Evolutionary conservation across 1,140 invertebrate genomes (phyloP).

Genomic region (Muscidifurax raptorellus): DNA sequence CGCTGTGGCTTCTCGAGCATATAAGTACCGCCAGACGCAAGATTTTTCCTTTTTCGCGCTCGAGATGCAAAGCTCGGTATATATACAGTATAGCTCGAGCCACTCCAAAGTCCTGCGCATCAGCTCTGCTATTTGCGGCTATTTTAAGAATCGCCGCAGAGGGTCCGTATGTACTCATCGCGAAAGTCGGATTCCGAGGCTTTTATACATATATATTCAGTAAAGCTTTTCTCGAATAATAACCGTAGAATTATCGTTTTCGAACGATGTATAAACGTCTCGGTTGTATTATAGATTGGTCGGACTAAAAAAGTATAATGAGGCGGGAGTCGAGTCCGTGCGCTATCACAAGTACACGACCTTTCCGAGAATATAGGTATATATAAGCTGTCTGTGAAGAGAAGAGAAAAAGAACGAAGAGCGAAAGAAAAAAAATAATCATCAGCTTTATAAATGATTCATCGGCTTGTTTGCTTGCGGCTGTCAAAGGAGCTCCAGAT

Average conservation of each 20-base stretch:
- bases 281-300: no score
- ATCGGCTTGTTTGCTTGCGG: neutral
- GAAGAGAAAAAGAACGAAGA: neutral
- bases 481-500: constrained; percentile 3
- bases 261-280: neutral
- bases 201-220: neutral
- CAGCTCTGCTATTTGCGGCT: constrained; percentile 4
- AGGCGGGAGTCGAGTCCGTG: neutral
- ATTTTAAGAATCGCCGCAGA: constrained; percentile 18
- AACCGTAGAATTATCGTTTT: neutral
- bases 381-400: neutral
- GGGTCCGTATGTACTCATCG: no score
- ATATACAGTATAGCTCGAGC: neutral
- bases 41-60: constrained; percentile 12
- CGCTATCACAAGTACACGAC: neutral
- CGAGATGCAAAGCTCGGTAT: neutral
- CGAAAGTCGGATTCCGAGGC: neutral
- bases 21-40: neutral
- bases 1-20: constrained; percentile 7
- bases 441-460: constrained; percentile 38
- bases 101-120: constrained; percentile 13
- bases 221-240: neutral
- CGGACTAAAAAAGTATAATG: neutral
- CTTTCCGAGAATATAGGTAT: neutral
- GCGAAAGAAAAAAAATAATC: constrained; percentile 13